Evolutionary conservation across 2,113 vertebrate genomes (phyloP).

Genomic region (Pipra filicauda): DNA sequence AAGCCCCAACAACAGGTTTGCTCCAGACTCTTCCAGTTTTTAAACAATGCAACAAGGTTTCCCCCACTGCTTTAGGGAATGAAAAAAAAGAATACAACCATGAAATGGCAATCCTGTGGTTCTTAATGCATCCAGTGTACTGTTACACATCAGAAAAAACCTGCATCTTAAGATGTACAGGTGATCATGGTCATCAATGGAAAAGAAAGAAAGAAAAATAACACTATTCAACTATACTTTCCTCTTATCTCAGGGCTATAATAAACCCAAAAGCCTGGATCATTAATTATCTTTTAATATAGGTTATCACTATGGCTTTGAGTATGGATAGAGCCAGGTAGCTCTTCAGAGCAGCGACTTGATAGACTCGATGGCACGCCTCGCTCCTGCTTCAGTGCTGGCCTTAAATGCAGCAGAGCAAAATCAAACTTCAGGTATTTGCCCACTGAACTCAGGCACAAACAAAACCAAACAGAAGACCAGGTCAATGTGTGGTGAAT

Average conservation of each 20-base stretch:
- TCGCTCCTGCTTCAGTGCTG: neutral
- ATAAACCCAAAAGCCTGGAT: neutral
- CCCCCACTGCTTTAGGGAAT: neutral
- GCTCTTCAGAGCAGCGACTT: neutral
- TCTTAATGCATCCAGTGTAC: neutral
- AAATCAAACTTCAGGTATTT: neutral
- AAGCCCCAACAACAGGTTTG: neutral
- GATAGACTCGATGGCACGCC: neutral
- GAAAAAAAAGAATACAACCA: neutral
- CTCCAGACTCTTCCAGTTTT: conserved; percentile 7
- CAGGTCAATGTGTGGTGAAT: neutral
- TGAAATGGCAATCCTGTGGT: neutral
- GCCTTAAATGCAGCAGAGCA: neutral
- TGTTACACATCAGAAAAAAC: neutral
- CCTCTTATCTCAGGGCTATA: neutral
- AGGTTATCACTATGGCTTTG: neutral
- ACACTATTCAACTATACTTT: neutral
- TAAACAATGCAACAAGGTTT: neutral
- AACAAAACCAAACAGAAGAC: neutral
- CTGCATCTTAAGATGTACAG: neutral
- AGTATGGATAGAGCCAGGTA: neutral
- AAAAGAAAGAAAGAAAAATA: neutral
- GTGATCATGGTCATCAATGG: neutral
- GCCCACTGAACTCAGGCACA: neutral
- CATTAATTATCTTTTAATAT: neutral